Conservation (phyloP, 2,113 vertebrate genomes). For the Periophthalmodon schlosseri region DNA sequence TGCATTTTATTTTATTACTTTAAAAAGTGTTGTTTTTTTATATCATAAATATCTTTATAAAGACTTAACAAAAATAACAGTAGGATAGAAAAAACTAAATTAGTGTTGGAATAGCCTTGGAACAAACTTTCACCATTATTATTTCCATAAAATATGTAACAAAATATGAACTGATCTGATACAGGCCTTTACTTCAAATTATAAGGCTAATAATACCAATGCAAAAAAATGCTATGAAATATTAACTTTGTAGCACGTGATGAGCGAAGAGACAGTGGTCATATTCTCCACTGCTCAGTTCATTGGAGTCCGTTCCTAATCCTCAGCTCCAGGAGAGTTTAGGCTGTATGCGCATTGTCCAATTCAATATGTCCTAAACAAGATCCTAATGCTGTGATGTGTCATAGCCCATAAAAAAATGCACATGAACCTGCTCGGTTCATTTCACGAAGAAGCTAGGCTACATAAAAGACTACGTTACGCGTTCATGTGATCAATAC, state of each 20-base stretch:
- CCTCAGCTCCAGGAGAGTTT: not conserved
- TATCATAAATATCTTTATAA: too few relatives aligned
- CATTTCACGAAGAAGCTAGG: not conserved
- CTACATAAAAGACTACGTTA: not conserved
- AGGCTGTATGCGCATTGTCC: not conserved
- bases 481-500: not conserved
- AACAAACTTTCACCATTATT: not conserved
- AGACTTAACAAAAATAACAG: too few relatives aligned
- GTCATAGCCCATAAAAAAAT: not conserved
- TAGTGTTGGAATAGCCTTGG: too few relatives aligned
- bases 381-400: not conserved
- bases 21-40: too few relatives aligned
- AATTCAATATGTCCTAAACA: not conserved
- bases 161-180: too few relatives aligned
- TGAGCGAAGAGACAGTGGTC: not conserved
- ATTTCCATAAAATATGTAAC: not conserved
- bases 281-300: not conserved
- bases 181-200: too few relatives aligned
- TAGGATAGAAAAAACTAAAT: too few relatives aligned
- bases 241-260: not conserved
- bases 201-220: too few relatives aligned
- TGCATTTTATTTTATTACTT: not conserved
- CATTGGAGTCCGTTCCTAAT: not conserved
- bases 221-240: not conserved
- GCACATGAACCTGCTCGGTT: not conserved